A percentile compares a stretch with the other conserved stretches of the same genome.
Evolutionary conservation across 2,888 invertebrate genomes (phyloP).

Genomic region (Aphidius colemani): DNA sequence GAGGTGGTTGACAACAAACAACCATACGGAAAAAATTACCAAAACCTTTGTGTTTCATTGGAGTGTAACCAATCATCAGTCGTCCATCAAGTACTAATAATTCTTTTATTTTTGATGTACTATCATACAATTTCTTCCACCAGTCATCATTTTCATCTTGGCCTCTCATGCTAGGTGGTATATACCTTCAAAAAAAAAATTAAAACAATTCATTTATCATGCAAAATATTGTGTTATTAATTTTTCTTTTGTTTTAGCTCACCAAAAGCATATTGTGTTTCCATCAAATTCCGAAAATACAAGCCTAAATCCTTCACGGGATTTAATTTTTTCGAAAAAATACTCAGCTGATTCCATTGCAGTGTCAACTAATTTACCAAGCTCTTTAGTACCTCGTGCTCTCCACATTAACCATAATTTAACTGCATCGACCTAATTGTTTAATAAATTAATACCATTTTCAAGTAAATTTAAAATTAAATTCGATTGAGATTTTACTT

Average conservation of each 20-base stretch:
- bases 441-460: background rate
- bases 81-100: slow-evolving; percentile 68
- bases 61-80: slow-evolving; percentile 79
- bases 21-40: slow-evolving; percentile 81
- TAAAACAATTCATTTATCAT: background rate
- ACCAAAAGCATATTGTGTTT: slow-evolving; percentile 92
- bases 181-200: slow-evolving; percentile 60
- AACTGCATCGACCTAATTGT: slow-evolving; percentile 75
- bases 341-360: slow-evolving; percentile 67
- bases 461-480: background rate
- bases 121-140: slow-evolving; percentile 62
- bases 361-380: slow-evolving; percentile 68
- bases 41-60: slow-evolving; percentile 65
- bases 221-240: background rate
- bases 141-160: slow-evolving; percentile 61
- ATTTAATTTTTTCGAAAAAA: slow-evolving; percentile 63
- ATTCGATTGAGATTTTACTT: slow-evolving; percentile 61
- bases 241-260: slow-evolving; percentile 59
- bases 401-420: slow-evolving; percentile 95
- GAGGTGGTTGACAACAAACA: slow-evolving; percentile 72
- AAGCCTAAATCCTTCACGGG: slow-evolving; percentile 66
- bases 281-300: slow-evolving; percentile 71
- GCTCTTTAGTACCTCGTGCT: slow-evolving; percentile 71
- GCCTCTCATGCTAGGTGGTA: slow-evolving; percentile 63
- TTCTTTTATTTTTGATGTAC: slow-evolving; percentile 76